A percentile compares a stretch with the other conserved stretches of the same genome.
phyloP scores from a whole-genome alignment of 1,140 invertebrate genomes.

The Lycorma delicatula region DNA sequence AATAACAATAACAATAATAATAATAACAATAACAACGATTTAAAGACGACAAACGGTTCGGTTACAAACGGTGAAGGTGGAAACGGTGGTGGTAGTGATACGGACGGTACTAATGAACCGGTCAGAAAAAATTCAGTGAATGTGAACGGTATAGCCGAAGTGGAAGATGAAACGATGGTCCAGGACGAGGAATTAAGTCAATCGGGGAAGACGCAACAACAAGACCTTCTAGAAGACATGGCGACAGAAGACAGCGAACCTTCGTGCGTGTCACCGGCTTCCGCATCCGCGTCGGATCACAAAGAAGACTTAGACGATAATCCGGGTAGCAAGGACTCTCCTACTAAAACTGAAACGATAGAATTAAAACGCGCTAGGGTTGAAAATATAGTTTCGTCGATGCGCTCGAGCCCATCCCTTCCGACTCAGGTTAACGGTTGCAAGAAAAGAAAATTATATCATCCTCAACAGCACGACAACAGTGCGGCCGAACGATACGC shows the following conservation, averaged over 20 bases:
- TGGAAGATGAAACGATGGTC: conserved; percentile 32
- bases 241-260: conserved; percentile 48
- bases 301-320: conserved; percentile 44
- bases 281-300: conserved; percentile 46
- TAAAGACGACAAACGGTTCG: conserved; percentile 39
- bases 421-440: conserved; percentile 73
- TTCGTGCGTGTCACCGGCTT: conserved; percentile 56
- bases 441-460: conserved; percentile 94
- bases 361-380: conserved; percentile 86
- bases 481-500: conserved; percentile 57
- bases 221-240: conserved; percentile 43
- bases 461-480: conserved; percentile 86
- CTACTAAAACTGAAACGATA: conserved; percentile 40
- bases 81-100: conserved; percentile 51
- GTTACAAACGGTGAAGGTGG: conserved; percentile 37
- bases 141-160: conserved; percentile 44
- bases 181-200: conserved; percentile 36
- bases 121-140: conserved; percentile 50
- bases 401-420: conserved; percentile 73
- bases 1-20: conserved; percentile 42
- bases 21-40: conserved; percentile 42
- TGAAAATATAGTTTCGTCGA: conserved; percentile 88
- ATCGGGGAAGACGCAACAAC: conserved; percentile 36
- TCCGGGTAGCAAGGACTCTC: conserved; percentile 41
- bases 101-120: conserved; percentile 44